Evolutionary conservation across 2,113 vertebrate genomes (phyloP), one percentile per base, ranked within the genome.

Genomic region (Columbina picui): DNA sequence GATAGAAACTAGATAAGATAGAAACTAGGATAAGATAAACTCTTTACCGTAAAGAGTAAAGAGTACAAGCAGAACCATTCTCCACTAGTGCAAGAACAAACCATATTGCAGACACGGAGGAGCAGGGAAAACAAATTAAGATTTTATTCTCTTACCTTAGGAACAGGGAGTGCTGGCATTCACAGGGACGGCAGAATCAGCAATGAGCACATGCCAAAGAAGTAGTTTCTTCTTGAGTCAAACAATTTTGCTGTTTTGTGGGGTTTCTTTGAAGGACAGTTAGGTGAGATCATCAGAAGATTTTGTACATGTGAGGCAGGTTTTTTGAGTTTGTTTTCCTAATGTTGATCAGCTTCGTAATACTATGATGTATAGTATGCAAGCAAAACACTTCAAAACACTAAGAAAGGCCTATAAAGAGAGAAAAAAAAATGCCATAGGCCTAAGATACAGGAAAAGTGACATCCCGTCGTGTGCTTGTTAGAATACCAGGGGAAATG

Each of bases 111-210:
- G 52, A 30, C 6, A 30, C 17, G 30, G 43, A 38, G 87, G 65
- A 84, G 30, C 34, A 79, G 5, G 30, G 39, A 73, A 68, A 74
- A 84, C 57, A 56, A 73, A 73, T 16, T 1, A 52, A 59, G 84
- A 23, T 88, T 75, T 91, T 53, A 22, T 83, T 57, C 47, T 87
- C 92, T 97, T 95, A 95, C 94, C 92, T 97, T 19, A 41, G 49
- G 57, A 53, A 23, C n/a, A 41, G 26, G 36, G 70, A 47, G n/a
- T 68, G 57, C 65, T 60, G 70, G 56, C 39, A 39, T 69, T 80
- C 92, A 65, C 90, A 10, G 0, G 45, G 53, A 27, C 67, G 47
- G 78, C 67, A 80, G 85, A 30, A 53, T 52, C 82, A 49, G 6
- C 14, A 64, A n/a, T 63, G 34, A 89, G 41, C 21, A 78, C 61